Evolutionary conservation across 2,888 invertebrate species (phyloP), one percentile per base, ranked within the genome.

Genomic region (Arge pagana): DNA sequence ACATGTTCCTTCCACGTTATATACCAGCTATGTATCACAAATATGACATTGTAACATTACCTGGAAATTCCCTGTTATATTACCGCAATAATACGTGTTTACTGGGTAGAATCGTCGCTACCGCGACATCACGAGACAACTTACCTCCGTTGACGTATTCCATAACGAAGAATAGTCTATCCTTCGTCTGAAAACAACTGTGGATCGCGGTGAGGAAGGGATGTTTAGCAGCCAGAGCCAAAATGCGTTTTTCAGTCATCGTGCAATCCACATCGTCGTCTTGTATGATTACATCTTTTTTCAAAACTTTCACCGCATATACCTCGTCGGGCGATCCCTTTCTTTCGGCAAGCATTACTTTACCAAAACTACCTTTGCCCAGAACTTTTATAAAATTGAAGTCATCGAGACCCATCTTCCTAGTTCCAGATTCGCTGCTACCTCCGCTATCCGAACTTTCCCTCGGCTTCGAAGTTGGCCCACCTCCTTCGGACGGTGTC

Each of bases 251-350:
- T 80, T 98, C 98, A 56, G 96, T 96, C 89, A 98, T 95, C 51
- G 97, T 98, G 79, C 97, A 98, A 79, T 98, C 98, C 52, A 98
- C 97, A 81, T 98, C 98, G 78, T 99, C 98, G 78, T 98, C 97
- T 80, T 97, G 96, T 70, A 97, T 90, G 62, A 98, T 98, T 31
- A 94, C 94, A 80, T 96, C 96, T 79, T 98, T 99, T 82, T 96
- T 96, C 71, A 98, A 82, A 64, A 96, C 89, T 77, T 91, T 90
- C 54, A 90, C 87, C 8, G 90, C 90, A 74, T 89, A 91, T 62
- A 92, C 89, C 81, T 98, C 96, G 53, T 96, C 96, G 1, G 76
- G 66, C 13, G 90, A 87, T 61, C 89, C 90, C 78, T 91, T 93
- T 76, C 88, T 88, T 79, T 98, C 97, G 0, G 97, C 97, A 55